A percentile compares a stretch with the other conserved stretches of the same genome.
phyloP scores from a whole-genome alignment of 2,797 vertebrate species.

The Bovichtus variegatus region DNA sequence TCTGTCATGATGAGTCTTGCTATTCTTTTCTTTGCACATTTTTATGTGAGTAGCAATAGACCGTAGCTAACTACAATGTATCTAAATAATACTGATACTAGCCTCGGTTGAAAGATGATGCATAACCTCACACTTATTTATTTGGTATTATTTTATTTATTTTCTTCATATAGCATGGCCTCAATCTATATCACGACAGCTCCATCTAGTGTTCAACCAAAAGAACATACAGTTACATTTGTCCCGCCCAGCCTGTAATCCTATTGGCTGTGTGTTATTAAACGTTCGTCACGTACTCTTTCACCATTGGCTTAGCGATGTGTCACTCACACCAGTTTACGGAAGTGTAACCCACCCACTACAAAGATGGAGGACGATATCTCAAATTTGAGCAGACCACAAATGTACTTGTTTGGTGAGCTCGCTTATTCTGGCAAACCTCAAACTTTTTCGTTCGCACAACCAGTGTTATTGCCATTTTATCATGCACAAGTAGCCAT shows the following conservation, averaged over 20 bases:
- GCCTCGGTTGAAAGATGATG: background rate
- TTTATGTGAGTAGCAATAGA: background rate
- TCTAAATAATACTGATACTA: background rate
- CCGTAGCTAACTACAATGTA: background rate
- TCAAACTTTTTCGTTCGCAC: constrained; percentile 12
- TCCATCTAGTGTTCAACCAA: constrained; percentile 62
- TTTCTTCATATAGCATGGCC: accelerated
- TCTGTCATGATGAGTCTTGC: background rate
- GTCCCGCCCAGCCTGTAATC: background rate
- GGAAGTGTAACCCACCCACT: constrained; percentile 62
- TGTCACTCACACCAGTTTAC: constrained; percentile 56
- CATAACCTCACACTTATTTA: background rate
- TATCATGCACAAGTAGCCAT: background rate
- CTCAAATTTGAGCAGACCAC: constrained; percentile 83
- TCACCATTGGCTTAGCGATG: constrained; percentile 54
- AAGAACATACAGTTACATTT: accelerated
- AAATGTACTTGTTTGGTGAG: constrained; percentile 89
- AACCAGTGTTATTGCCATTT: background rate
- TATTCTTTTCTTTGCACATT: background rate
- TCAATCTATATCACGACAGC: constrained; percentile 32
- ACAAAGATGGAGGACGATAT: constrained; percentile 86
- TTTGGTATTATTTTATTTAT: background rate
- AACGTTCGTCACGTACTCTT: accelerated
- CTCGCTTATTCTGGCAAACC: constrained; percentile 26
- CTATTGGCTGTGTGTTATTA: constrained; percentile 43